phyloP scores from a whole-genome alignment of 1,140 invertebrate genomes.

The Trichogramma pretiosum region DNA sequence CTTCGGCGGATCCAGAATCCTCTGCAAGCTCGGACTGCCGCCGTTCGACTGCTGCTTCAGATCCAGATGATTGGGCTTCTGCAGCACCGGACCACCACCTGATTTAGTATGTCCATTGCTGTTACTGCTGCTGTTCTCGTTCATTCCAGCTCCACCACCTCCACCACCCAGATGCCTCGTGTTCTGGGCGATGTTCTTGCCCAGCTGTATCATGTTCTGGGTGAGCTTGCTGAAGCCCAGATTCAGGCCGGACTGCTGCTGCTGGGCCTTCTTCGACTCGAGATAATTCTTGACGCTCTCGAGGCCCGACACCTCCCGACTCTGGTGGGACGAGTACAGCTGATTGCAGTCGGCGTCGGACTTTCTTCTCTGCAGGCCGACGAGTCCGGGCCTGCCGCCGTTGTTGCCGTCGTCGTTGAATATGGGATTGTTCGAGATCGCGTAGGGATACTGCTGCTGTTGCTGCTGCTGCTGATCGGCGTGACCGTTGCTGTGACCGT shows the following conservation, averaged over 20 bases:
- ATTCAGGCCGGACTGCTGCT: constrained; percentile 32
- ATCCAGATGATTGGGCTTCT: constrained; percentile 32
- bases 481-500: constrained; percentile 21
- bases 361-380: constrained; percentile 28
- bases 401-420: constrained; percentile 32
- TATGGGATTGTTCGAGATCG: constrained; percentile 40
- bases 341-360: constrained; percentile 33
- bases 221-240: constrained; percentile 31
- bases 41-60: constrained; percentile 19
- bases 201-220: constrained; percentile 38
- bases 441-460: constrained; percentile 29
- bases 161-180: constrained; percentile 26
- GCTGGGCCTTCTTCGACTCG: constrained; percentile 36
- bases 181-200: constrained; percentile 33
- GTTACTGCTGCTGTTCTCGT: constrained; percentile 5
- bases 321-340: constrained; percentile 19
- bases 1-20: constrained; percentile 39
- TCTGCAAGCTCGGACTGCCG: constrained; percentile 26
- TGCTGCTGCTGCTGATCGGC: not conserved
- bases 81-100: constrained; percentile 24
- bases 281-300: constrained; percentile 41
- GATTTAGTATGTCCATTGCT: constrained; percentile 19
- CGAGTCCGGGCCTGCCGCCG: constrained; percentile 32
- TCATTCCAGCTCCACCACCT: constrained; percentile 24
- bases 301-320: constrained; percentile 32